Conservation (phyloP, 2,797 vertebrate species). For the Sciurus carolinensis region DNA sequence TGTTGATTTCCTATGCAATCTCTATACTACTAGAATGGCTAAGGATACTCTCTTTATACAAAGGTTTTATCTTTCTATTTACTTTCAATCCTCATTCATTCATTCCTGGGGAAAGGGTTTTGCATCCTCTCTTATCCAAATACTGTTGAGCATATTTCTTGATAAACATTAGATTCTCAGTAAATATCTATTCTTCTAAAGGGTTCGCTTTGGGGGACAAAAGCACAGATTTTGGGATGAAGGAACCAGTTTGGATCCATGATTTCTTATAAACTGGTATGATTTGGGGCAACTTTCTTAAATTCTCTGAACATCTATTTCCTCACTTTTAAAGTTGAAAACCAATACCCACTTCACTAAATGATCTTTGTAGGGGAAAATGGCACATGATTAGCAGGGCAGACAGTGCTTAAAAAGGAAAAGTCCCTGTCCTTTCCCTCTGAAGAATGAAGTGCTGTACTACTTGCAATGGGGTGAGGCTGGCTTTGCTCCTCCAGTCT, state of each 20-base stretch:
- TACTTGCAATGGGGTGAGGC: neutral
- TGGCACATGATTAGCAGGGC: neutral
- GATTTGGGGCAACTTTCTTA: neutral
- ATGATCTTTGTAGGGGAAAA: neutral
- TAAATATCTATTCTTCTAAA: neutral
- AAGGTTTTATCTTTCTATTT: neutral
- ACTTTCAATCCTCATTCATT: constrained; percentile 1
- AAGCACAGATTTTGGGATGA: constrained; percentile 21
- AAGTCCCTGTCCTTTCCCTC: neutral
- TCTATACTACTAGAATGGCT: neutral
- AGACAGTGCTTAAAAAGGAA: neutral
- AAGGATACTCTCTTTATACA: neutral
- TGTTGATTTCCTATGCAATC: neutral
- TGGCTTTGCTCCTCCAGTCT: neutral
- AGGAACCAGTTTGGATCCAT: neutral
- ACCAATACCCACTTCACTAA: neutral
- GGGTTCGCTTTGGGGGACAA: neutral
- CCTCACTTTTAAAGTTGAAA: neutral
- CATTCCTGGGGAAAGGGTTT: neutral
- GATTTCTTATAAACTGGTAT: neutral
- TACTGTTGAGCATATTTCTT: neutral
- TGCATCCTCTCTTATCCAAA: neutral
- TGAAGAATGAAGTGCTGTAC: neutral
- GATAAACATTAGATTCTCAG: neutral
- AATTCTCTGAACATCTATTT: neutral